Evolutionary conservation across 2,797 vertebrate species (phyloP).

Genomic region (Eremophila alpestris): DNA sequence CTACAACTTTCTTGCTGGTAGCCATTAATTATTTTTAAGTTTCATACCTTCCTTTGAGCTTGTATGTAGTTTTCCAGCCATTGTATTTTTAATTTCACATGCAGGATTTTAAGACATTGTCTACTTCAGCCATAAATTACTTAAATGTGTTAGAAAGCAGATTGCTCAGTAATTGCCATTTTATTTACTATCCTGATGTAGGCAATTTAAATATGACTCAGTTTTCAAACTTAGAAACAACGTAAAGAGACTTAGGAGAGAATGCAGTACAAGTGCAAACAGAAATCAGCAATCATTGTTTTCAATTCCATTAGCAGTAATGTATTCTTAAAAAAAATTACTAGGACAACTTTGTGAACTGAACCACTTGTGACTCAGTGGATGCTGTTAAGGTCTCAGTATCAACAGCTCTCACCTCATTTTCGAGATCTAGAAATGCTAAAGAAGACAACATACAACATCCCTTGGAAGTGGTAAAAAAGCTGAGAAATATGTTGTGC

Average conservation of each 20-base stretch:
- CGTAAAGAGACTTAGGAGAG: background rate
- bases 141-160: background rate
- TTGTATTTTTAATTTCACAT: constrained; percentile 19
- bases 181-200: constrained; percentile 26
- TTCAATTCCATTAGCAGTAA: background rate
- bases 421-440: background rate
- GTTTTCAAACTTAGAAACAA: background rate
- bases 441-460: background rate
- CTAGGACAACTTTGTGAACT: background rate
- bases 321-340: background rate
- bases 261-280: background rate
- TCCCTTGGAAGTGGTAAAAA: background rate
- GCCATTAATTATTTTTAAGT: background rate
- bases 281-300: background rate
- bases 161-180: constrained; percentile 33
- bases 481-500: background rate
- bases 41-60: background rate
- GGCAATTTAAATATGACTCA: background rate
- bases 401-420: background rate
- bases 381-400: background rate
- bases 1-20: background rate
- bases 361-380: background rate
- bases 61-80: background rate
- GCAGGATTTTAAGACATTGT: background rate
- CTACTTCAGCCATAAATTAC: background rate